These are phyloP conservation scores for Scomber japonicus DNA, from an alignment of 2,113 vertebrate genomes.

Conservation along the genomic window DNA sequence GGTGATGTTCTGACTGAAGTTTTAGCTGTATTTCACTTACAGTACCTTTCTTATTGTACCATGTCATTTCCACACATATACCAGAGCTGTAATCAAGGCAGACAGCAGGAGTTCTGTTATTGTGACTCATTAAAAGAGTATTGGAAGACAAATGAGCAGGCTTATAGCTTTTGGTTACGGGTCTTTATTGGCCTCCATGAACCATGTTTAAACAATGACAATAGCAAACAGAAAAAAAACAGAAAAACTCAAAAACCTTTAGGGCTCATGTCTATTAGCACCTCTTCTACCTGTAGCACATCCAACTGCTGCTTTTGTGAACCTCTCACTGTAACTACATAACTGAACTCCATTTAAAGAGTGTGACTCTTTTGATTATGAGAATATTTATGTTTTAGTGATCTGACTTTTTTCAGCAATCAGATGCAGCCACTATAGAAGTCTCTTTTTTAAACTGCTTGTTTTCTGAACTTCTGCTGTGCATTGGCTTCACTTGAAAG, in stretches of 20 bases:
- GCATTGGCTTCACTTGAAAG: background rate
- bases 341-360: slow-evolving; percentile 1
- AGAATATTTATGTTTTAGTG: background rate
- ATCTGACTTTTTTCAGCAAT: slow-evolving; percentile 24
- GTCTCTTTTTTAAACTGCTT: background rate
- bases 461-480: slow-evolving; percentile 32
- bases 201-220: slow-evolving; percentile 73
- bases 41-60: background rate
- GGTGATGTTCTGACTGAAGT: background rate
- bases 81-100: background rate
- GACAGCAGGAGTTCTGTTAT: background rate
- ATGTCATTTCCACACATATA: background rate
- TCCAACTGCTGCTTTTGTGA: slow-evolving; percentile 13
- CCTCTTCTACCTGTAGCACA: slow-evolving; percentile 32
- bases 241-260: background rate
- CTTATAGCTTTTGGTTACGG: slow-evolving; percentile 48
- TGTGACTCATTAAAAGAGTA: background rate
- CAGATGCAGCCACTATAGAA: slow-evolving; percentile 5
- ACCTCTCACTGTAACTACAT: slow-evolving; percentile 15
- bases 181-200: slow-evolving; percentile 74
- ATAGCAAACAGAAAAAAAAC: slow-evolving; percentile 57
- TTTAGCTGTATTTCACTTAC: background rate
- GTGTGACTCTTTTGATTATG: background rate
- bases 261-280: slow-evolving; percentile 22
- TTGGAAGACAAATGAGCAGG: slow-evolving; percentile 30